Percentiles rank a stretch among this genome's conserved stretches.
phyloP scores from a whole-genome alignment of 2,888 invertebrate species.

The Lasius platythorax region DNA sequence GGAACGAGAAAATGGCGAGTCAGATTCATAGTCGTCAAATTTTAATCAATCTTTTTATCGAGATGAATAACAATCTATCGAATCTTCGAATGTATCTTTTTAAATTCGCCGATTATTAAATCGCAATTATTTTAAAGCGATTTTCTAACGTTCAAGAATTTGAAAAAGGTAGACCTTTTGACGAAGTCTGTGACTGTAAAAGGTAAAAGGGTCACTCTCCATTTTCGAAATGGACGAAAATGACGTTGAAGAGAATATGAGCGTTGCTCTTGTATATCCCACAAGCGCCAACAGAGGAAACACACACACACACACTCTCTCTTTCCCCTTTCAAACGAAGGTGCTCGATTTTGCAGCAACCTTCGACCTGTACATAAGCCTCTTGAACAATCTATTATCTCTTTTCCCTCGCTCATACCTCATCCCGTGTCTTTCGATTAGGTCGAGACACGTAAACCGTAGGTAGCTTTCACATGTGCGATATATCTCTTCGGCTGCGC shows the following conservation, averaged over 20 bases:
- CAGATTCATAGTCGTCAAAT: not conserved
- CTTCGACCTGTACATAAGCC: slow-evolving; percentile 63
- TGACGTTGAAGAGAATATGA: slow-evolving; percentile 10
- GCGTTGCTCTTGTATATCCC: slow-evolving; percentile 16
- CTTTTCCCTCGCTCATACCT: slow-evolving; percentile 43
- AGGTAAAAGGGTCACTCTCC: not conserved
- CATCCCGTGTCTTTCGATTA: slow-evolving; percentile 45
- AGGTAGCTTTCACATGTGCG: slow-evolving; percentile 1
- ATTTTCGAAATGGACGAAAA: not conserved
- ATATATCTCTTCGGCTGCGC: slow-evolving; percentile 22
- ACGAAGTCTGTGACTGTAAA: not conserved
- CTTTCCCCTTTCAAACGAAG: slow-evolving; percentile 36
- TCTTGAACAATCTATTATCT: slow-evolving; percentile 59
- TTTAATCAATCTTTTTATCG: not conserved
- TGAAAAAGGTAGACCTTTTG: not conserved
- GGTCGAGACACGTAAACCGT: slow-evolving; percentile 10
- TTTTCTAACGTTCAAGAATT: not conserved
- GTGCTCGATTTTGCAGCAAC: slow-evolving; percentile 40
- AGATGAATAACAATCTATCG: not conserved
- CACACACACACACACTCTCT: not conserved
- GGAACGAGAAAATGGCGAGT: not conserved
- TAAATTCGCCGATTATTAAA: not conserved
- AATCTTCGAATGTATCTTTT: not conserved
- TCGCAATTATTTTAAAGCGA: not conserved
- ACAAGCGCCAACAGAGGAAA: slow-evolving; percentile 54